Evolutionary conservation across 2,113 vertebrate genomes (phyloP), one percentile per base, ranked within the genome.

Genomic region (Microcebus ravelobensis): DNA sequence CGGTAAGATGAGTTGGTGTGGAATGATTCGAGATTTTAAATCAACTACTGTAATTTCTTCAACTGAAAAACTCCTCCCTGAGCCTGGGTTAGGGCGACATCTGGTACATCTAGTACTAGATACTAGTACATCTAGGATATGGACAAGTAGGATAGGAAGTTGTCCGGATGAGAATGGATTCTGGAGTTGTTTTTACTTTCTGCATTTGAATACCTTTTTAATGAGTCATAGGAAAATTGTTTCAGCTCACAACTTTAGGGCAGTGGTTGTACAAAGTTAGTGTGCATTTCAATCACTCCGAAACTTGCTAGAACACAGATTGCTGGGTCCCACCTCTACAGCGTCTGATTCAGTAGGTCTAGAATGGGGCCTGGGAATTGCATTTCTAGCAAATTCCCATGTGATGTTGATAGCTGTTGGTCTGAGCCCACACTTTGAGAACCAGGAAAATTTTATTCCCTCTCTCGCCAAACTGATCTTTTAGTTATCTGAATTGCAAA

Each of bases 401-500:
- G 67, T 59, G 39, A 55, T 18, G 20, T 15, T 83, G 29, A 20
- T 83, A 31, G 25, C n/a, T 57, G 10, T 21, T 79, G 2, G 11
- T 68, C 82, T 59, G 57, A 79, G 17, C 14, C 27, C 36, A 81
- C 3, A n/a, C 27, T 42, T 71, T 31, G 14, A 82, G 83, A 89
- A 55, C 50, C 17, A 36, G 21, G 63, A 31, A 81, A 45, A 65
- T 94, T 93, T 89, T 92, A 15, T 85, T 45, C 21, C 1, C 9
- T n/a, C 27, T 21, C 1, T 9, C 31, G 18, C 29, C 2, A 79
- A 83, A 94, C 20, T 39, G 34, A 91, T 93, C 27, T 94, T 48
- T 55, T 92, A 92, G 85, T 81, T 85, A 87, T 95, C 36, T 50
- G 14, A 80, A 82, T 17, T 81, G 57, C 23, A 65, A 55, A 95